phyloP scores from a whole-genome alignment of 2,888 invertebrate genomes.

The Rhyacophila evoluta region DNA sequence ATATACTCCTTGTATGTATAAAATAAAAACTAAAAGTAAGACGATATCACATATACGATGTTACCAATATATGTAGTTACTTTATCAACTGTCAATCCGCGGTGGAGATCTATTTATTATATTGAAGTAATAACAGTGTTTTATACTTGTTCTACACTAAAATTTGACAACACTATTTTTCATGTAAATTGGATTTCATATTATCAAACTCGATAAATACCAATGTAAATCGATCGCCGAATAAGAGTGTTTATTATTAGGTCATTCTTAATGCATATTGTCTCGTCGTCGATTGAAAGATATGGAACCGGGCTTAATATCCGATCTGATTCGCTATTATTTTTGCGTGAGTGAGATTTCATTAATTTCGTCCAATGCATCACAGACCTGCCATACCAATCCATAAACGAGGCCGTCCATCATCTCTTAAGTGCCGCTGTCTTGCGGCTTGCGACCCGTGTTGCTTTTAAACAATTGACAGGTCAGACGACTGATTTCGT shows the following conservation, averaged over 20 bases:
- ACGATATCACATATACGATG: too few species aligned
- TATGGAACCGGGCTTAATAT: not conserved
- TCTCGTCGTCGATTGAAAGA: not conserved
- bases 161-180: too few species aligned
- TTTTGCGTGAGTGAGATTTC: constrained; percentile 14
- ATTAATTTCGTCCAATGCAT: not conserved
- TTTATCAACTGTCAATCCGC: too few species aligned
- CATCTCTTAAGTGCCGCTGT: not conserved
- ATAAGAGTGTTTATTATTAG: not conserved
- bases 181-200: too few species aligned
- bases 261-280: not conserved
- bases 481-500: constrained; percentile 12
- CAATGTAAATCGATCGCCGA: not conserved
- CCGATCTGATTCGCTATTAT: not conserved
- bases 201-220: too few species aligned
- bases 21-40: too few species aligned
- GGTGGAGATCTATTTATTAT: too few species aligned
- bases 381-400: not conserved
- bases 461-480: constrained; percentile 3
- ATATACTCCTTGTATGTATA: too few species aligned
- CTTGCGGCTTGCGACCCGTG: not conserved
- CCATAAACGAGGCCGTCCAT: not conserved
- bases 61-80: too few species aligned
- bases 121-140: too few species aligned
- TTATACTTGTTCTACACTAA: too few species aligned